These are phyloP conservation scores for Iguana delicatissima DNA, from an alignment of 2,797 vertebrate species.

Conservation along the genomic window DNA sequence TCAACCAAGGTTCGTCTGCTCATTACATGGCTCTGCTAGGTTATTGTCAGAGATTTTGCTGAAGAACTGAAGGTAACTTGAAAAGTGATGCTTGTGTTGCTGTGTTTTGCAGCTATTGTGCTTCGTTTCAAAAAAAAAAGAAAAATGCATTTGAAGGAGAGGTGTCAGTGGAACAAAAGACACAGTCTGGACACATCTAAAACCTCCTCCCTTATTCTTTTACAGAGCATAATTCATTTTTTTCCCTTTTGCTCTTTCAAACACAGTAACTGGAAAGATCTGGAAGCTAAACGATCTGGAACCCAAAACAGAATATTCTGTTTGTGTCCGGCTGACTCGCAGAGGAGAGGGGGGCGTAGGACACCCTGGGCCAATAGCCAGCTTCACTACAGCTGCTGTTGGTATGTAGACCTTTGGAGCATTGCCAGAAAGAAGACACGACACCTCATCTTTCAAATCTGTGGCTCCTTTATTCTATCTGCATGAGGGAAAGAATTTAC, in stretches of 20 bases:
- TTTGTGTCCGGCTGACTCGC: constrained; percentile 85
- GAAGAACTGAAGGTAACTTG: no score
- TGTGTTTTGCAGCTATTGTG: background rate
- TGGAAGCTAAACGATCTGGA: constrained; percentile 83
- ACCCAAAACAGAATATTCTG: constrained; percentile 86
- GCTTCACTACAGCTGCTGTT: constrained; percentile 83
- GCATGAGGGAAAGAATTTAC: background rate
- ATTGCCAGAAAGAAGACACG: constrained; percentile 32
- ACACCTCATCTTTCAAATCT: background rate
- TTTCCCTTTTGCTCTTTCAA: constrained; percentile 51
- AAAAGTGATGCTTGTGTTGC: background rate
- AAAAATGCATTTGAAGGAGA: background rate
- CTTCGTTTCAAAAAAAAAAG: background rate
- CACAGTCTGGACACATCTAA: background rate
- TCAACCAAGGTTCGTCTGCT: background rate
- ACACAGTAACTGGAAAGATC: constrained; percentile 79
- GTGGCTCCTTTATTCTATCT: constrained; percentile 8
- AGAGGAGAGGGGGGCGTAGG: constrained; percentile 85
- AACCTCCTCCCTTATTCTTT: constrained; percentile 5
- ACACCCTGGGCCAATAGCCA: constrained; percentile 83
- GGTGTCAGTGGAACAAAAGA: background rate
- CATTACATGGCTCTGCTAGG: background rate
- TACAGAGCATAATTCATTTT: constrained; percentile 21
- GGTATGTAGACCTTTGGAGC: constrained; percentile 74
- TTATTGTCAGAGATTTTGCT: no score